phyloP scores from a whole-genome alignment of 2,888 invertebrate species.

The Scrobipalpa atriplicella region DNA sequence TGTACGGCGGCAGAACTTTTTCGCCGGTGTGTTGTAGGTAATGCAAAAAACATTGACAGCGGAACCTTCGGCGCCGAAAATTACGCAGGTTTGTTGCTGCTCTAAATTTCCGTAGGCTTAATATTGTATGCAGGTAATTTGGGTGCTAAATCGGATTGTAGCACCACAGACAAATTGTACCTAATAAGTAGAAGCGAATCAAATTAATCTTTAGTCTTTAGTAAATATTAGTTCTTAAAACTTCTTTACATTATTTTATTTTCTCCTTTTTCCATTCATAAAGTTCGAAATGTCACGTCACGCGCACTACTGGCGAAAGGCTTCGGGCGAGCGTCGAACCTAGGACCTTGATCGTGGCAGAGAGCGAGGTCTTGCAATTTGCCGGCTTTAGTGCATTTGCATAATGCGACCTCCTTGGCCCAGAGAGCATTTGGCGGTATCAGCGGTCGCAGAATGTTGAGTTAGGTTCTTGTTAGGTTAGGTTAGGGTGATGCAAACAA shows the following conservation, averaged over 20 bases:
- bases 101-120: no score
- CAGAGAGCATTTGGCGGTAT: background rate
- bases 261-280: slow-evolving; percentile 12
- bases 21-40: no score
- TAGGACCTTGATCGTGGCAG: slow-evolving; percentile 73
- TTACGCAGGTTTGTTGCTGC: no score
- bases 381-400: slow-evolving; percentile 23
- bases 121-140: no score
- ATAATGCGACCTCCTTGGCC: slow-evolving; percentile 27
- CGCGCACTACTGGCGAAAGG: slow-evolving; percentile 63
- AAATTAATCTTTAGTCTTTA: no score
- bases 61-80: no score
- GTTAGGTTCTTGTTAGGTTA: background rate
- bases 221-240: background rate
- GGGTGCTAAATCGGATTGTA: no score
- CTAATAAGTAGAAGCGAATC: no score
- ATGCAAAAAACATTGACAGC: no score
- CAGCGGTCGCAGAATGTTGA: background rate
- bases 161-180: no score
- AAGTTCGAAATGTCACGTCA: slow-evolving; percentile 12
- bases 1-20: no score
- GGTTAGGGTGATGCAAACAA: background rate
- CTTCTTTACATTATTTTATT: background rate
- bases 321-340: slow-evolving; percentile 77
- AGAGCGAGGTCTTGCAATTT: slow-evolving; percentile 54